A percentile compares a stretch with the other conserved stretches of the same genome.
These are phyloP conservation scores for Cavia porcellus DNA, from an alignment of 2,113 vertebrate genomes.

Conservation along the genomic window DNA sequence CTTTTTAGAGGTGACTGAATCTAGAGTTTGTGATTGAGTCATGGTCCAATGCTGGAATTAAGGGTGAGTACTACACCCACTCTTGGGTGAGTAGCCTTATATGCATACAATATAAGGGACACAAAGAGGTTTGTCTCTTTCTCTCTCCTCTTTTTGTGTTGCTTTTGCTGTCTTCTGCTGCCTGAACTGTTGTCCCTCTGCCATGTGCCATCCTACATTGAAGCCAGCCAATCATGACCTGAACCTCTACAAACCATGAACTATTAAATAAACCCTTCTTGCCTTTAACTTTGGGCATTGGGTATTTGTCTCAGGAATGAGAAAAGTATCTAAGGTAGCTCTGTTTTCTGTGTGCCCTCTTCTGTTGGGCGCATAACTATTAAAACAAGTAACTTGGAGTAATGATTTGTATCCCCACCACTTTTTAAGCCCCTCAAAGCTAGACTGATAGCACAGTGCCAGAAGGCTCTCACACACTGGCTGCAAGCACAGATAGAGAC, in stretches of 20 bases:
- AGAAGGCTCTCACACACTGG: not conserved
- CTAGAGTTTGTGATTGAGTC: no score
- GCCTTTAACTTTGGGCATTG: not conserved
- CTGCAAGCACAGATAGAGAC: not conserved
- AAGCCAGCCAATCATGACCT: not conserved
- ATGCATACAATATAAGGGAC: not conserved
- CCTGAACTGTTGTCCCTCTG: not conserved
- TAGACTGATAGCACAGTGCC: not conserved
- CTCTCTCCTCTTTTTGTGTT: not conserved
- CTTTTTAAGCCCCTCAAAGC: not conserved
- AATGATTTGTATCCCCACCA: not conserved
- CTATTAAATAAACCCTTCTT: not conserved
- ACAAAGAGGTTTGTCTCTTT: not conserved
- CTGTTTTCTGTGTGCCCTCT: not conserved
- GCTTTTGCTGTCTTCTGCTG: not conserved
- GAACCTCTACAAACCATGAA: not conserved
- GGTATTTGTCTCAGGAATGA: not conserved
- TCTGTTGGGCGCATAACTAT: not conserved
- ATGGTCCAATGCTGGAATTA: not conserved
- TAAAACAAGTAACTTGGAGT: not conserved
- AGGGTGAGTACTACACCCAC: not conserved
- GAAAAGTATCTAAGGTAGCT: not conserved
- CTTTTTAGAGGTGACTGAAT: no score
- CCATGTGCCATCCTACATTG: not conserved
- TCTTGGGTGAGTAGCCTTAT: not conserved